phyloP scores from a whole-genome alignment of 2,113 vertebrate species.

The Platanista minor region DNA sequence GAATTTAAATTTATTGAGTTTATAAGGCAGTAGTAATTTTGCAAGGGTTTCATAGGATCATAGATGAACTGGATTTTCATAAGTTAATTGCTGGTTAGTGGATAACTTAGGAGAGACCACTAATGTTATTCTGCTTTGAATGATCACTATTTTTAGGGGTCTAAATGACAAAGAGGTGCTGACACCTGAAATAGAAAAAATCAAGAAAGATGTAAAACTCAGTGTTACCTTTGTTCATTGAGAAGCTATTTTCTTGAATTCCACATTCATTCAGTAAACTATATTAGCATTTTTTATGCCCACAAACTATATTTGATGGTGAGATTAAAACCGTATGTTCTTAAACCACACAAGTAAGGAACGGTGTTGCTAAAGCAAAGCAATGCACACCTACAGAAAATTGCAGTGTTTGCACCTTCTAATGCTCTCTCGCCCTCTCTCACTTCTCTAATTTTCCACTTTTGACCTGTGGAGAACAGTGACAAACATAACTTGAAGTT shows the following conservation, averaged over 20 bases:
- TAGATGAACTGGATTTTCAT: background rate
- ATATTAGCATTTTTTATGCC: conserved; percentile 44
- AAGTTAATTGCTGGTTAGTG: background rate
- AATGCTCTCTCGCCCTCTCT: background rate
- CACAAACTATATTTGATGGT: conserved; percentile 10
- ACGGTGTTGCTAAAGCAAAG: background rate
- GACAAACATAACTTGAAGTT: background rate
- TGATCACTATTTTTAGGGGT: background rate
- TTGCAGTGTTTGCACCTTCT: background rate
- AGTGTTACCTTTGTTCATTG: conserved; percentile 23
- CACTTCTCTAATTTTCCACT: background rate
- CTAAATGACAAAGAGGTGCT: conserved; percentile 59
- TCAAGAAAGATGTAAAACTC: background rate
- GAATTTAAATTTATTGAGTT: background rate
- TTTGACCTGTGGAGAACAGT: background rate
- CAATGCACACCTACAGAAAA: background rate
- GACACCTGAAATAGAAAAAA: conserved; percentile 72
- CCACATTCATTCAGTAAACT: conserved; percentile 56
- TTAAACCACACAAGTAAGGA: background rate
- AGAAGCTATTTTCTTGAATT: conserved; percentile 58
- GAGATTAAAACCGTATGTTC: conserved; percentile 67
- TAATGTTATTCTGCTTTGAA: conserved; percentile 38
- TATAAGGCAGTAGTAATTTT: background rate
- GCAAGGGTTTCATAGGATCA: background rate
- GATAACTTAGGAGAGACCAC: background rate